Evolutionary conservation across 2,113 vertebrate genomes (phyloP).

Genomic region (Colius striatus): DNA sequence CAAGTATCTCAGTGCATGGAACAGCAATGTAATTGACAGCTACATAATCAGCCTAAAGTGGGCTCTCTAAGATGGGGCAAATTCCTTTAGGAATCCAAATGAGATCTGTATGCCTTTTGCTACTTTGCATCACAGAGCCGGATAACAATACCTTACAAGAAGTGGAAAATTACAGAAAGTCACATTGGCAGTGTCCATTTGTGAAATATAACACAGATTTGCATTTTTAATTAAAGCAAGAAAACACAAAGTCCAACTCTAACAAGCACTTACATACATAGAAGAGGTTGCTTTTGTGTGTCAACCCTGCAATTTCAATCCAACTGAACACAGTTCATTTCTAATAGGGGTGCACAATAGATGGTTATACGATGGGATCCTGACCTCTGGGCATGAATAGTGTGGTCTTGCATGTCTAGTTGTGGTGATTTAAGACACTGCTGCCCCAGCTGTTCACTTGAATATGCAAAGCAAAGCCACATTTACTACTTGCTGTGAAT

Average conservation of each 20-base stretch:
- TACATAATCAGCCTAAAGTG: slow-evolving; percentile 54
- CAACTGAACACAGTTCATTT: background rate
- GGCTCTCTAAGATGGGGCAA: background rate
- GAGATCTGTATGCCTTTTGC: slow-evolving; percentile 31
- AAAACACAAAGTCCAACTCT: background rate
- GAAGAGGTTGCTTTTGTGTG: background rate
- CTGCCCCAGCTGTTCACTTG: background rate
- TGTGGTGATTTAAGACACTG: background rate
- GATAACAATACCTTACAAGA: slow-evolving; percentile 3
- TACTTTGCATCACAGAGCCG: slow-evolving; percentile 21
- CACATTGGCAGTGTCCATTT: background rate
- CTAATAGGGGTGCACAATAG: background rate
- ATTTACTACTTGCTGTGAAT: background rate
- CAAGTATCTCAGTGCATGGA: background rate
- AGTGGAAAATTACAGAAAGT: background rate
- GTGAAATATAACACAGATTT: background rate
- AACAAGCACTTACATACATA: background rate
- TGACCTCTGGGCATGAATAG: background rate
- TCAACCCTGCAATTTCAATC: background rate
- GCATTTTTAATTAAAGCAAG: slow-evolving; percentile 16
- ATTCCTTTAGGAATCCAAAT: slow-evolving; percentile 53
- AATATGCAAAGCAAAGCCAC: background rate
- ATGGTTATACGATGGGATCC: background rate
- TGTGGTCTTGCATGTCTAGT: background rate
- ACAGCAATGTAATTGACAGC: slow-evolving; percentile 22